These are phyloP conservation scores for Drosophila leonis DNA, from an alignment of 2,888 invertebrate species.

Conservation along the genomic window DNA sequence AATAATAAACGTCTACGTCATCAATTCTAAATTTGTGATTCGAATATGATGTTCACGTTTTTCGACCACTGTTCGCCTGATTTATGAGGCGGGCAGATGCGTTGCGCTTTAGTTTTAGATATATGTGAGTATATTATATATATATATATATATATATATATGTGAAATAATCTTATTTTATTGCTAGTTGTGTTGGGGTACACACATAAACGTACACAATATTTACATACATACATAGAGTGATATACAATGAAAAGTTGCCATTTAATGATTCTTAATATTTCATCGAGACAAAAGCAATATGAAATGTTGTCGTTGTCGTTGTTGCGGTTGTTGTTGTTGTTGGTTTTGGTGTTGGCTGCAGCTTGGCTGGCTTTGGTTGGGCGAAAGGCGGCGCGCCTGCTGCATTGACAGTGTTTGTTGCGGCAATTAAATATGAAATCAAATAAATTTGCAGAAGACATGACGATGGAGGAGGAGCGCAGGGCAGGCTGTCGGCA, in stretches of 20 bases:
- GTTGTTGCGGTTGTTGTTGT: conserved; percentile 20
- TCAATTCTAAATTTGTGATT: conserved; percentile 42
- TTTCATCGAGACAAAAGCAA: conserved; percentile 60
- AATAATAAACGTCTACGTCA: conserved; percentile 37
- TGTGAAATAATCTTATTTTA: conserved; percentile 47
- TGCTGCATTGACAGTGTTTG: conserved; percentile 69
- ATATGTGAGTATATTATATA: not conserved
- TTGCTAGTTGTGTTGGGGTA: conserved; percentile 53
- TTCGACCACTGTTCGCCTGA: conserved; percentile 50
- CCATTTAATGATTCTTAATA: conserved; percentile 75
- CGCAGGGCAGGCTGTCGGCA: conserved; percentile 25
- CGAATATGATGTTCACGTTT: conserved; percentile 62
- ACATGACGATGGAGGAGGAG: conserved; percentile 36
- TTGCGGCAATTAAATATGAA: conserved; percentile 78
- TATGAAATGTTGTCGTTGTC: conserved; percentile 40
- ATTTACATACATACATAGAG: conserved; percentile 39
- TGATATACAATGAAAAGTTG: conserved; percentile 69
- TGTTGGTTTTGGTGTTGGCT: conserved; percentile 16
- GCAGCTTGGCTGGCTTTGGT: conserved; percentile 19
- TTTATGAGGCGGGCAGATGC: conserved; percentile 66
- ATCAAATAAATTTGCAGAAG: conserved; percentile 71
- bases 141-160: not conserved
- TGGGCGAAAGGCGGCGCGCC: conserved; percentile 25
- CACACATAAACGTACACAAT: conserved; percentile 29
- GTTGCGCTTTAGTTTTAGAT: conserved; percentile 46